Conservation (phyloP, 2,113 vertebrate species). For the Megatriorchis doriae region DNA sequence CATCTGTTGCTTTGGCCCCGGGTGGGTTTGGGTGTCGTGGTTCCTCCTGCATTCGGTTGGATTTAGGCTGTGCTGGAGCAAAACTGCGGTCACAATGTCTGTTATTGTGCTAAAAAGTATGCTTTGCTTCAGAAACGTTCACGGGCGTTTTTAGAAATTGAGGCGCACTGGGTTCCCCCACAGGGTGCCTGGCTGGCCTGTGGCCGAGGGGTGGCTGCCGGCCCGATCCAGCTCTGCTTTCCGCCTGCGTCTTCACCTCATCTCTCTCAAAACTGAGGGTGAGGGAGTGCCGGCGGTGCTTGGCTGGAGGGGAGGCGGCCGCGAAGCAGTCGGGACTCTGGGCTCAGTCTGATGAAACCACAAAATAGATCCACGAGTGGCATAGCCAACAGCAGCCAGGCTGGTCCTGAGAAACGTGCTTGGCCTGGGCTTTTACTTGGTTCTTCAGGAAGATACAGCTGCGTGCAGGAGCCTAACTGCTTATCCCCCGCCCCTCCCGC, state of each 20-base stretch:
- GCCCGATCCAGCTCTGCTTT: not conserved
- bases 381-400: rapidly evolving
- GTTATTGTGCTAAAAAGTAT: not conserved
- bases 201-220: rapidly evolving
- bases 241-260: not conserved
- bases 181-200: not conserved
- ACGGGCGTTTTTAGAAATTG: rapidly evolving
- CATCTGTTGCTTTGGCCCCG: not conserved
- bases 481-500: no score
- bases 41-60: not conserved
- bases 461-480: not conserved
- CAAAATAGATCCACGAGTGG: rapidly evolving
- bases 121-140: not conserved
- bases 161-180: rapidly evolving
- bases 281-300: no score
- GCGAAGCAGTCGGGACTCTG: rapidly evolving
- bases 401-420: not conserved
- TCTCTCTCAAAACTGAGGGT: not conserved
- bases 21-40: not conserved
- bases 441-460: not conserved
- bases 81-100: not conserved
- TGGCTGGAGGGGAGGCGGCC: not conserved
- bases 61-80: not conserved
- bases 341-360: not conserved
- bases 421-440: not conserved